Base-by-base conservation (phyloP, 92 coral and sea anemone species). In the Galaxea fascicularis region DNA sequence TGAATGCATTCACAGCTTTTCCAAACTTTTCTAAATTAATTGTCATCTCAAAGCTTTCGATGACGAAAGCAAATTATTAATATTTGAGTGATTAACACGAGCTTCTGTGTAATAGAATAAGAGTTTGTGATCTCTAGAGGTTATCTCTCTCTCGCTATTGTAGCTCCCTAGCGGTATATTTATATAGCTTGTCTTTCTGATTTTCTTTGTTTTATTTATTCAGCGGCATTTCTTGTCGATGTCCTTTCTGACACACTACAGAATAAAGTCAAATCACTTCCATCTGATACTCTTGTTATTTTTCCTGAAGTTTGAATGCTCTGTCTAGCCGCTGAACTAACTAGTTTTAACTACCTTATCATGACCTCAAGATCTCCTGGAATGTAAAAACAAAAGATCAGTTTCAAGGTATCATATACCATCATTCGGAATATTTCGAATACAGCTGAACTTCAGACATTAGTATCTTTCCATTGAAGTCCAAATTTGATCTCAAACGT, bases 281-380 rank as follows among this genome's bases (percentile, higher is more conserved):
- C n/a, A n/a, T n/a, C n/a, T n/a, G n/a, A n/a, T n/a, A n/a, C 41
- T 6, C 2, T 6, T 35, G 41, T 35, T 35, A 35, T 35, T 35
- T 6, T 49, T 49, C 56, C 11, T 3, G 56, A 49, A 49, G 56
- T 49, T 4, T 49, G 17, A 11, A 0, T 5, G 18, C 24, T 17
- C 1, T 56, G 62, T 0, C 24, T 56, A 1, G 24, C 24, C 22
- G 22, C 62, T 4, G 21, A 4, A 16, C 45, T 10, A 47, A 21
- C 39, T 20, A 47, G 0, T 27, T 73, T 47, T 12, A 8, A 13
- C 24, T 51, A 28, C 57, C 5, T 26, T 11, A 44, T 53, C 24
- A 56, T 60, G 70, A 45, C 67, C 66, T 63, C 9, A 31, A 39
- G 71, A 63, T n/a, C 58, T 10, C 14, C 9, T 66, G 76, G 85